Conservation (phyloP, 2,888 invertebrate genomes). For the Conchocele bisecta region DNA sequence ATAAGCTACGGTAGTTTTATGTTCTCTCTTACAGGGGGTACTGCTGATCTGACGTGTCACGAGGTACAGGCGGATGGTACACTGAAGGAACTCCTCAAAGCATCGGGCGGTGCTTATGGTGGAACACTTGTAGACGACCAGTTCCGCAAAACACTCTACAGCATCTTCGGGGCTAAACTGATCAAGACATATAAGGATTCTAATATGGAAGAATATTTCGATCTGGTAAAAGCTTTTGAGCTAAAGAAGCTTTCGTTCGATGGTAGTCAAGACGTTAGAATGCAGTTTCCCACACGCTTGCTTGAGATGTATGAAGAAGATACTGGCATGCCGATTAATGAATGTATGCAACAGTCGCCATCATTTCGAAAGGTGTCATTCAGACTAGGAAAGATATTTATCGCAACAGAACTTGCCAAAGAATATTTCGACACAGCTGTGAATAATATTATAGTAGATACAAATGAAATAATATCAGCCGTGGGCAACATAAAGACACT, state of each 20-base stretch:
- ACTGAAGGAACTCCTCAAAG: background rate
- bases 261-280: background rate
- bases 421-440: background rate
- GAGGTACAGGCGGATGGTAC: background rate
- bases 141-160: background rate
- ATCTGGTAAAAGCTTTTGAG: background rate
- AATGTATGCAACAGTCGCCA: background rate
- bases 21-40: background rate
- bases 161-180: background rate
- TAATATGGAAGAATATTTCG: background rate
- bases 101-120: background rate
- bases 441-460: background rate
- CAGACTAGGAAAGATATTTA: background rate
- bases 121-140: background rate
- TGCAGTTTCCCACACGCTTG: background rate
- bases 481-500: background rate
- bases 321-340: background rate
- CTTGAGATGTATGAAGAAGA: background rate
- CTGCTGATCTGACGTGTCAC: background rate
- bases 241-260: background rate
- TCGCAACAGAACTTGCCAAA: background rate
- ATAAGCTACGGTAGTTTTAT: too few species aligned
- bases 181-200: background rate
- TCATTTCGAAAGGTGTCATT: background rate
- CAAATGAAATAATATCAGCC: background rate